Percentiles rank a stretch among this genome's conserved stretches.
phyloP scores from a whole-genome alignment of 2,797 vertebrate genomes.

The Neosalanx taihuensis region DNA sequence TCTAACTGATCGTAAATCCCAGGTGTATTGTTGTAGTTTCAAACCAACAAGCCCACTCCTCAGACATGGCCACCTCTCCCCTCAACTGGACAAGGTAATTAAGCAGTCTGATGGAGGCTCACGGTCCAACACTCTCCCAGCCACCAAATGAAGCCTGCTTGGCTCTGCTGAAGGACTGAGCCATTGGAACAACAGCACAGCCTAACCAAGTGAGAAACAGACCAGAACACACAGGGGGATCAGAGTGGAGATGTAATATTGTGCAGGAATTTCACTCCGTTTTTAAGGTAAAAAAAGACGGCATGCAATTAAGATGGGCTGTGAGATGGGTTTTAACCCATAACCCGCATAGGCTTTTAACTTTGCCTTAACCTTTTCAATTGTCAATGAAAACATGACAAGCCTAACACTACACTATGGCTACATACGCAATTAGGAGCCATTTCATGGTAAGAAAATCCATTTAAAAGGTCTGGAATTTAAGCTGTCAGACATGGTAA shows the following conservation, averaged over 20 bases:
- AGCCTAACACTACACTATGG: constrained; percentile 22
- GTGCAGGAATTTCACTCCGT: neutral
- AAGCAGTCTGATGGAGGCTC: constrained; percentile 69
- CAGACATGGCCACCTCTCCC: constrained; percentile 52
- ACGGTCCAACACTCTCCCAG: constrained; percentile 46
- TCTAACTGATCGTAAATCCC: constrained; percentile 44
- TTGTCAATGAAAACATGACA: neutral
- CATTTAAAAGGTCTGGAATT: neutral
- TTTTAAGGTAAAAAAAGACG: neutral
- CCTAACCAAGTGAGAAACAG: neutral
- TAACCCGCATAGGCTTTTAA: neutral
- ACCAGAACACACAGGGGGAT: neutral
- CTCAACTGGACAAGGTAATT: constrained; percentile 69
- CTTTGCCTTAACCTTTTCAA: neutral
- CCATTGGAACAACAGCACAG: constrained; percentile 42
- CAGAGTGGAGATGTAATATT: neutral
- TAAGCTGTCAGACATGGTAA: constrained; percentile 1
- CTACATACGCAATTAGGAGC: constrained; percentile 6
- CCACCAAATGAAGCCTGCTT: constrained; percentile 52
- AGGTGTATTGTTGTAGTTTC: constrained; percentile 41
- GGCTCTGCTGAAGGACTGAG: constrained; percentile 41
- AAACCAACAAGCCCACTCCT: constrained; percentile 1
- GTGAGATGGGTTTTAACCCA: neutral
- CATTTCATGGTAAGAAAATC: neutral
- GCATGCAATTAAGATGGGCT: too few species aligned